Evolutionary conservation across 2,797 vertebrate species (phyloP).

Genomic region (Malurus splendens): DNA sequence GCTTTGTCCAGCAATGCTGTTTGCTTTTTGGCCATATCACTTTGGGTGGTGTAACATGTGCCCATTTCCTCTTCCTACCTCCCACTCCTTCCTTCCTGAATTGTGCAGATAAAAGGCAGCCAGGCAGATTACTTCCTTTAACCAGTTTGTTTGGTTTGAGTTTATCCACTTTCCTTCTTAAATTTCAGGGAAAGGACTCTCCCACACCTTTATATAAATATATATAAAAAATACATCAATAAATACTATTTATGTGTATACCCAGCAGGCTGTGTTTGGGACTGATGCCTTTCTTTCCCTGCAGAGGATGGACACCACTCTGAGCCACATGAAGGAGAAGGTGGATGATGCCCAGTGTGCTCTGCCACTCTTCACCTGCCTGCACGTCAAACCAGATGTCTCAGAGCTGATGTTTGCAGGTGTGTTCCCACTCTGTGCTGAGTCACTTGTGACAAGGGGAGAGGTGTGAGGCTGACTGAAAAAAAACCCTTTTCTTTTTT

Average conservation of each 20-base stretch:
- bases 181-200: not conserved
- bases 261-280: not conserved
- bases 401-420: slow-evolving; percentile 99
- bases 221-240: no score
- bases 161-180: not conserved
- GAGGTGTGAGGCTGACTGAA: not conserved
- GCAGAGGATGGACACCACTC: slow-evolving; percentile 90
- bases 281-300: not conserved
- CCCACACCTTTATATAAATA: not conserved
- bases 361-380: slow-evolving; percentile 93
- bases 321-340: slow-evolving; percentile 88
- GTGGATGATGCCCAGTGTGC: slow-evolving; percentile 81
- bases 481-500: accelerated
- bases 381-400: slow-evolving; percentile 96
- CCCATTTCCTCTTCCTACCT: not conserved
- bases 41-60: not conserved
- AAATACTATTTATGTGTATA: no score
- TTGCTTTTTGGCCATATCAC: not conserved
- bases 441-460: not conserved
- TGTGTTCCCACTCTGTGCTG: slow-evolving; percentile 36
- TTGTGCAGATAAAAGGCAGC: not conserved
- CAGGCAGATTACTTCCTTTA: not conserved
- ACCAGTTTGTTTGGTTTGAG: not conserved
- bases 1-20: not conserved
- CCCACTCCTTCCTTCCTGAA: not conserved